Conservation (phyloP, 2,113 vertebrate genomes). For the Eulemur rufifrons region DNA sequence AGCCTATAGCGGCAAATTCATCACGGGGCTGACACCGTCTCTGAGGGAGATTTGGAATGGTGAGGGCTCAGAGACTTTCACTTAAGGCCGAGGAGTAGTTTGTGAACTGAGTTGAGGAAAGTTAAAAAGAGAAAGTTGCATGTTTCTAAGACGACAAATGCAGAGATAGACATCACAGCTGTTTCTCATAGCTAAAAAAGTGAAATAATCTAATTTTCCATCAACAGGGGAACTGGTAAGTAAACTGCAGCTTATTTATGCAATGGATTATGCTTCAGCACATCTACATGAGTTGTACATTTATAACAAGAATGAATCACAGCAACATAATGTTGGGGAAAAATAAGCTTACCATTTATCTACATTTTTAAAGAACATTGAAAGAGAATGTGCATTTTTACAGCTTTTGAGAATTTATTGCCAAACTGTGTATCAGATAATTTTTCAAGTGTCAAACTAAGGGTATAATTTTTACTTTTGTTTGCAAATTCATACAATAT, state of each 20-base stretch:
- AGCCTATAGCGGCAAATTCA: background rate
- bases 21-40: rapidly evolving
- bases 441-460: conserved; percentile 45
- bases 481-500: background rate
- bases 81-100: background rate
- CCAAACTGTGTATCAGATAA: background rate
- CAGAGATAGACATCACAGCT: background rate
- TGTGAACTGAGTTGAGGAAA: background rate
- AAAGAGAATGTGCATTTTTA: background rate
- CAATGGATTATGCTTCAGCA: background rate
- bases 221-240: background rate
- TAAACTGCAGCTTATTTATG: background rate
- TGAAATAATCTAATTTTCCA: background rate
- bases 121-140: background rate
- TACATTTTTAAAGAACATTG: background rate
- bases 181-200: background rate
- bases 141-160: rapidly evolving
- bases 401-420: background rate
- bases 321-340: background rate
- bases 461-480: background rate
- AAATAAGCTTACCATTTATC: background rate
- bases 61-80: no score
- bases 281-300: background rate
- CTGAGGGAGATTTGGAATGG: background rate
- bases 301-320: background rate